Evolutionary conservation across 2,888 invertebrate species (phyloP), one percentile per base, ranked within the genome.

Genomic region (Ceratothoa steindachneri): DNA sequence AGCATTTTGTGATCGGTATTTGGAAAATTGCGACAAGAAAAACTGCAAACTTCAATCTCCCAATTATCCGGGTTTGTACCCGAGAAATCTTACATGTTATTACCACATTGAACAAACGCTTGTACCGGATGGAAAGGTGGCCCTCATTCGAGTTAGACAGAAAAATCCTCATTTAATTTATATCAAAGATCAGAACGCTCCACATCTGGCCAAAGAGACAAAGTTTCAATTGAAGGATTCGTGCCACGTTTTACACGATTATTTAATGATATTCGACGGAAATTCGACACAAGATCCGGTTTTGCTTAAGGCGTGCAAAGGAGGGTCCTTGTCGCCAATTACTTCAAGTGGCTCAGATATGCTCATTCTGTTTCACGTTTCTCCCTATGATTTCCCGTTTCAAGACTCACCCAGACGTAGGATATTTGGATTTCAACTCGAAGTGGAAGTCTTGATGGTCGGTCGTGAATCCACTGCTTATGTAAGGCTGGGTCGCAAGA

Each of bases 21-120:
- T 92, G 82, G 91, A 90, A 82, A 90, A 90, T 83, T 93, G 93
- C 84, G 90, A 90, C 84, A 87, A 89, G 75, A 84, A 86, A 68
- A 85, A 86, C 65, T 91, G 91, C 85, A 89, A 91, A 79, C 89
- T 93, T 77, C 91, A 92, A 85, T 93, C 93, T 28, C 95, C 94
- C 12, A 95, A 95, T 87, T 94, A 92, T 85, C 93, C 93, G 12
- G 94, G 94, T 70, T 90, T 93, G 81, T 95, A 94, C 85, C 93
- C 93, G 3, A 87, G 93, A 76, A 93, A 93, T 84, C 90, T 93
- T 78, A 92, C 92, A 1, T 80, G 80, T 27, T 73, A 73, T 29
- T 80, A 80, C 68, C 80, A 77, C 67, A 67, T 80, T 41, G 28
- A 77, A 73, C 66, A 77, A 55, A 76, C 67, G 15, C 64, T 64